phyloP scores from a whole-genome alignment of 2,888 invertebrate species.

The Idaea dimidiata region DNA sequence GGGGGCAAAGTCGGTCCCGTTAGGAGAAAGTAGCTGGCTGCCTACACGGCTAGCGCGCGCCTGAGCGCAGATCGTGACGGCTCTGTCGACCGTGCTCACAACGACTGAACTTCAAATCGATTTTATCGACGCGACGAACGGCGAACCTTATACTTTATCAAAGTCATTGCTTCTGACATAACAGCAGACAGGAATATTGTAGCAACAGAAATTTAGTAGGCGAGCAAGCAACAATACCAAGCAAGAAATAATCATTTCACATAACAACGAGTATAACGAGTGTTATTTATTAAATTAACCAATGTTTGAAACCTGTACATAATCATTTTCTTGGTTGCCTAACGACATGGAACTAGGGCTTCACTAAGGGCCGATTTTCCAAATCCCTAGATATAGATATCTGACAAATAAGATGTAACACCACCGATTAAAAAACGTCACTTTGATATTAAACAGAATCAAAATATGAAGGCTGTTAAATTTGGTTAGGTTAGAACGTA shows the following conservation, averaged over 20 bases:
- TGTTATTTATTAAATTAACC: conserved; percentile 3
- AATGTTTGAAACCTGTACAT: conserved; percentile 8
- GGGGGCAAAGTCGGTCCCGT: conserved; percentile 63
- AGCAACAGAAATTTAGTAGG: conserved; percentile 30
- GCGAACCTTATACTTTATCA: conserved; percentile 43
- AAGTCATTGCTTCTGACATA: conserved; percentile 37
- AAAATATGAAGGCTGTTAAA: too few relatives aligned
- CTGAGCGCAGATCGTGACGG: conserved; percentile 57
- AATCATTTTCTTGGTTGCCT: background rate
- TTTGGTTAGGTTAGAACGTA: too few relatives aligned
- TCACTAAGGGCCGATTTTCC: too few relatives aligned
- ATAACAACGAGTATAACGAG: conserved; percentile 18
- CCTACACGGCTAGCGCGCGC: conserved; percentile 51
- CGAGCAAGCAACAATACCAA: too few relatives aligned
- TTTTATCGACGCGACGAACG: conserved; percentile 49
- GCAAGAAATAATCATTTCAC: conserved; percentile 26
- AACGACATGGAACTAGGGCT: too few relatives aligned
- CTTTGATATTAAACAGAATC: too few relatives aligned
- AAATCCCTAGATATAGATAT: too few relatives aligned
- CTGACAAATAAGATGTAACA: too few relatives aligned
- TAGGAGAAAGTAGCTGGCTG: conserved; percentile 79
- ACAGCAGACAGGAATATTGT: conserved; percentile 31
- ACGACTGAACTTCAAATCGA: conserved; percentile 50
- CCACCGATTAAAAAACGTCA: too few relatives aligned
- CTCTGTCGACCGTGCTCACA: conserved; percentile 47